Percentiles rank a stretch among this genome's conserved stretches.
Evolutionary conservation across 2,888 invertebrate genomes (phyloP).

Genomic region (Hirtodrosophila confusa): DNA sequence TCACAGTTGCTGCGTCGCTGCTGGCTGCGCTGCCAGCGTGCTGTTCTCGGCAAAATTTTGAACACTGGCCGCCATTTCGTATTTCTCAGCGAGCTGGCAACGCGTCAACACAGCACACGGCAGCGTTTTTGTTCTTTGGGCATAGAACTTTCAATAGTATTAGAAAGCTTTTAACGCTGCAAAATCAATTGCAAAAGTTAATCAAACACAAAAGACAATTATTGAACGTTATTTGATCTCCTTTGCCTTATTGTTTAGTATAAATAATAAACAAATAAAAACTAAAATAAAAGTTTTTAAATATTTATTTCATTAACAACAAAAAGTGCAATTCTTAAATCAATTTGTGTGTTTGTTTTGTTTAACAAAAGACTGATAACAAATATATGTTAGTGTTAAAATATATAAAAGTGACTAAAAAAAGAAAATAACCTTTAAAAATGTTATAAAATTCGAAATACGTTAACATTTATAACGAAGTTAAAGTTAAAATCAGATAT

Average conservation of each 20-base stretch:
- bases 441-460: slow-evolving; percentile 11
- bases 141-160: slow-evolving; percentile 58
- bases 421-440: slow-evolving; percentile 27
- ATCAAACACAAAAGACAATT: slow-evolving; percentile 4
- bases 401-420: slow-evolving; percentile 8
- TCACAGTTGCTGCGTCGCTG: background rate
- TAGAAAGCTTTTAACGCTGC: slow-evolving; percentile 62
- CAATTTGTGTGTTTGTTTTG: slow-evolving; percentile 50
- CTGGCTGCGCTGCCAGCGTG: slow-evolving; percentile 39
- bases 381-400: slow-evolving; percentile 15
- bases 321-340: slow-evolving; percentile 72
- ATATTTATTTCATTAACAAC: slow-evolving; percentile 18
- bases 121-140: slow-evolving; percentile 35
- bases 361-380: slow-evolving; percentile 60
- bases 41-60: slow-evolving; percentile 69
- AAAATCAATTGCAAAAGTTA: slow-evolving; percentile 30
- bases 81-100: slow-evolving; percentile 81
- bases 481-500: slow-evolving; percentile 14
- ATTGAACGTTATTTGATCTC: slow-evolving; percentile 46
- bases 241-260: slow-evolving; percentile 62
- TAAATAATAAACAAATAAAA: slow-evolving; percentile 15
- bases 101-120: slow-evolving; percentile 72
- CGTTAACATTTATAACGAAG: slow-evolving; percentile 9
- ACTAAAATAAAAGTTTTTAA: slow-evolving; percentile 24
- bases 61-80: slow-evolving; percentile 64